Conservation (phyloP, 2,888 invertebrate genomes). For the Xestia xanthographa region DNA sequence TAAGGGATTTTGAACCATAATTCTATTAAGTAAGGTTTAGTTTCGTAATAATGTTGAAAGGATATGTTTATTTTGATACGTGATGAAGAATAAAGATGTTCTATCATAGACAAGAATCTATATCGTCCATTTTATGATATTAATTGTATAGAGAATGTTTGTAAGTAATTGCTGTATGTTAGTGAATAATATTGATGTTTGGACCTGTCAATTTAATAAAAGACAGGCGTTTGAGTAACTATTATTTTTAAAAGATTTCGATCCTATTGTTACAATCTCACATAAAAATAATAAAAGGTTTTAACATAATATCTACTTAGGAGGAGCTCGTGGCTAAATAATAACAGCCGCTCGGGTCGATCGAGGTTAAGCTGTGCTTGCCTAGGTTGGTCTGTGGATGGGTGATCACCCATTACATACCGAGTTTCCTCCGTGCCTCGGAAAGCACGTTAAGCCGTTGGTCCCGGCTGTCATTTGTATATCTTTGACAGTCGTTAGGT, state of each 20-base stretch:
- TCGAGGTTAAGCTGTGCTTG: too few species aligned
- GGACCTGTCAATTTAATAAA: constrained; percentile 29
- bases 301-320: background rate
- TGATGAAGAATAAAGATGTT: constrained; percentile 55
- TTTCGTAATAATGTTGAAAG: background rate
- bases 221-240: background rate
- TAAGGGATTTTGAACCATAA: constrained; percentile 35
- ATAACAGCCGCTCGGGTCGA: too few species aligned
- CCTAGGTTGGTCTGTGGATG: too few species aligned
- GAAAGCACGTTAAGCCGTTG: too few species aligned
- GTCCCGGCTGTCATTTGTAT: too few species aligned
- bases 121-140: constrained; percentile 26
- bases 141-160: constrained; percentile 3
- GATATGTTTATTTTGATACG: constrained; percentile 45
- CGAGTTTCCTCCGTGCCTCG: too few species aligned
- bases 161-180: constrained; percentile 32
- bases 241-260: constrained; percentile 9
- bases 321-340: too few species aligned
- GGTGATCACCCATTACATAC: too few species aligned
- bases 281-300: background rate
- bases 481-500: too few species aligned
- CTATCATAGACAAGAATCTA: constrained; percentile 39
- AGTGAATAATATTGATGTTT: constrained; percentile 11
- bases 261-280: background rate
- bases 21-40: accelerated